phyloP scores from a whole-genome alignment of 2,113 vertebrate species.

The Malaclemys terrapin region DNA sequence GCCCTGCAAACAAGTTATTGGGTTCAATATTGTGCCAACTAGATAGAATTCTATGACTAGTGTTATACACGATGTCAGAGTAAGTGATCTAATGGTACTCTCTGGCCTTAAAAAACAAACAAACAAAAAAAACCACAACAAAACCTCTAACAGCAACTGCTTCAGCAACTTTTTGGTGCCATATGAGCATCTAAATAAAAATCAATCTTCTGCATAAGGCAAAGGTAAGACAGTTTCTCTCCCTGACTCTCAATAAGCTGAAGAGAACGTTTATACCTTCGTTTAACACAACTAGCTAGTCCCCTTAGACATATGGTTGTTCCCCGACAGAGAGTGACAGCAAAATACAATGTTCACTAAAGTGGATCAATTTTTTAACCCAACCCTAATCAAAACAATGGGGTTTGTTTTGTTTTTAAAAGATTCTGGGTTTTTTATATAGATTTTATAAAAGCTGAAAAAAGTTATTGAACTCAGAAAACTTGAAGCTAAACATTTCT shows the following conservation, averaged over 20 bases:
- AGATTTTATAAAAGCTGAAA: too few species aligned
- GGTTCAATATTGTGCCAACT: background rate
- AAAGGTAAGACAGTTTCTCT: background rate
- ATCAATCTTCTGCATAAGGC: fast-evolving
- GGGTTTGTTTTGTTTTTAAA: background rate
- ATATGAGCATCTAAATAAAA: background rate
- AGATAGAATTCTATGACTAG: background rate
- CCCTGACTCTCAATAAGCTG: background rate
- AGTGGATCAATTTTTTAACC: background rate
- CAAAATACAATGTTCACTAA: background rate
- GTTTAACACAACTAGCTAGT: background rate
- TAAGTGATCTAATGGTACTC: fast-evolving
- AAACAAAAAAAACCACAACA: background rate
- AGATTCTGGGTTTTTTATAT: too few species aligned
- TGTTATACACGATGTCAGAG: background rate
- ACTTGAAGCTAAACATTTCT: too few species aligned
- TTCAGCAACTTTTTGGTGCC: background rate
- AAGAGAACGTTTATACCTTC: background rate
- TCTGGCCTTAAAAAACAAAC: background rate
- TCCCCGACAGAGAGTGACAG: background rate
- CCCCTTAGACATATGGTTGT: fast-evolving
- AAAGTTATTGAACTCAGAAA: too few species aligned
- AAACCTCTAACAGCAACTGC: background rate
- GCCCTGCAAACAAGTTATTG: background rate
- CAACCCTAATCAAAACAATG: background rate